Conservation (phyloP, 1,140 invertebrate genomes). For the Bombus sibiricus region DNA sequence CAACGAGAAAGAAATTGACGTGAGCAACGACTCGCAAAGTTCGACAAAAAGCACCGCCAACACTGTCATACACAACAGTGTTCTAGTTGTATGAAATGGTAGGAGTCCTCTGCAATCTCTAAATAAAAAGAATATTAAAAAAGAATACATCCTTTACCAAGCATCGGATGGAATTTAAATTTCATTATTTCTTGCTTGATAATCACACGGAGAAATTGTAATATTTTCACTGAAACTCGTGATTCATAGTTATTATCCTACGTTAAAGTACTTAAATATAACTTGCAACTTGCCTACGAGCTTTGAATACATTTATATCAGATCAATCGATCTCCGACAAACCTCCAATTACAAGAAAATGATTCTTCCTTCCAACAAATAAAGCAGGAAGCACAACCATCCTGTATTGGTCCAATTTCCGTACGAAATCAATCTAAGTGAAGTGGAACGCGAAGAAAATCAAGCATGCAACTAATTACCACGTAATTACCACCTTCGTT, state of each 20-base stretch:
- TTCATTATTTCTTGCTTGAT: not conserved
- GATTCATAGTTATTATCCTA: not conserved
- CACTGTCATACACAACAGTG: conserved; percentile 61
- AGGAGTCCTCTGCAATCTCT: conserved; percentile 59
- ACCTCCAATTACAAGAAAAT: conserved; percentile 12
- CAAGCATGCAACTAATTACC: not conserved
- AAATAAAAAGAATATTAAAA: conserved; percentile 4
- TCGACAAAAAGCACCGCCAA: conserved; percentile 62
- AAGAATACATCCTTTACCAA: not conserved
- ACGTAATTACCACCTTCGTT: conserved; percentile 2
- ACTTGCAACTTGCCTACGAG: not conserved
- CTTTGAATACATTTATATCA: not conserved
- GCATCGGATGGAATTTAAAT: not conserved
- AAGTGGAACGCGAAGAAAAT: not conserved
- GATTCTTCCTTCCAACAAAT: not conserved
- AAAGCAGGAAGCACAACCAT: not conserved
- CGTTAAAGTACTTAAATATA: not conserved
- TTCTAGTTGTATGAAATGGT: conserved; percentile 65
- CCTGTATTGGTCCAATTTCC: not conserved
- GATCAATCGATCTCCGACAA: not conserved
- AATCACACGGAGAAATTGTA: not conserved
- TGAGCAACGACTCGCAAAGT: conserved; percentile 66
- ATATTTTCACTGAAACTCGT: not conserved
- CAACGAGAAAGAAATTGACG: conserved; percentile 55
- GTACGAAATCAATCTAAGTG: not conserved